Base-by-base conservation (phyloP, 2,888 invertebrate species). In the Folsomia manolachei region DNA sequence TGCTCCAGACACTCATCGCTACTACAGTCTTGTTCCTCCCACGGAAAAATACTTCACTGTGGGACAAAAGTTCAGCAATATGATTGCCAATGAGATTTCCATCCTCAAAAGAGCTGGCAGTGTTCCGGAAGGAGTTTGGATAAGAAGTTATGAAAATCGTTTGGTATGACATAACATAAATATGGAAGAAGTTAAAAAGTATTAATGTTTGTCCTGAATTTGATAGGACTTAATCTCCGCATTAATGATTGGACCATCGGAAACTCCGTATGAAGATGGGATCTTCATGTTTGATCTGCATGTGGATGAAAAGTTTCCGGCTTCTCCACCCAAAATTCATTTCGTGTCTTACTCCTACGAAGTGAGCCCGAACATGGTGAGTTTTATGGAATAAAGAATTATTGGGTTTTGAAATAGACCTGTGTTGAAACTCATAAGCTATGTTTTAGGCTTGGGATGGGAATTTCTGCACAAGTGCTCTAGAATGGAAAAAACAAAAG, bases 381-480 rank as follows among this genome's bases (percentile, higher is more conserved):
- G n/a, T n/a, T n/a, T n/a, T n/a, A n/a, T n/a, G n/a, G n/a, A n/a
- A n/a, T n/a, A n/a, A n/a, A n/a, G n/a, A n/a, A n/a, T n/a, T n/a
- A n/a, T n/a, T n/a, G n/a, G n/a, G n/a, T n/a, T n/a, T n/a, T n/a
- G n/a, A n/a, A n/a, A n/a, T n/a, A n/a, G n/a, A n/a, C n/a, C n/a
- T n/a, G n/a, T n/a, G n/a, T n/a, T n/a, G n/a, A n/a, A n/a, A n/a
- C n/a, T n/a, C n/a, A n/a, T n/a, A n/a, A n/a, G n/a, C n/a, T n/a
- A n/a, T n/a, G n/a, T n/a, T n/a, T n/a, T n/a, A n/a, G n/a, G n/a
- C 97, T 82, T 95, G 95, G 82, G 95, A 96, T 83, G 97, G 97
- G 27, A 87, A 90, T 83, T 94, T 95, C 63, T 97, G 97, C 83
- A 93, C 97, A 1, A 95, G 95, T 9, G 87, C 96, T 14, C 86